Percentiles rank a stretch among this genome's conserved stretches.
Conservation (phyloP, 2,888 invertebrate genomes). For the Celastrina argiolus region DNA sequence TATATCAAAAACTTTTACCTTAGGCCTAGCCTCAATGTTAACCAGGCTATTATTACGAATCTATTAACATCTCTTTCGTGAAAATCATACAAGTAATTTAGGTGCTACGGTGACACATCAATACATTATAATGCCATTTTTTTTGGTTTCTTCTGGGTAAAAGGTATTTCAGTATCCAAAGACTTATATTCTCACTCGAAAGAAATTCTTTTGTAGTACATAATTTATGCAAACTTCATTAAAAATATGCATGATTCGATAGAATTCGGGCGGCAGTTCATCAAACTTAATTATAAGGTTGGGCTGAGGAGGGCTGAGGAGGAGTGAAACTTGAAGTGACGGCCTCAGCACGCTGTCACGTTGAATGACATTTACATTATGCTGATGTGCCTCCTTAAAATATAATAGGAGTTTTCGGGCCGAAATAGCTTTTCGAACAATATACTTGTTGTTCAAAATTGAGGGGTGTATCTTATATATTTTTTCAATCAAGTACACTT, state of each 20-base stretch:
- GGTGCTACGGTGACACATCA: no score
- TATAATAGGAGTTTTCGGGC: slow-evolving; percentile 7
- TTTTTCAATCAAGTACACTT: neutral
- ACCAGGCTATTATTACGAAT: no score
- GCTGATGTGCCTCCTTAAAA: slow-evolving; percentile 3
- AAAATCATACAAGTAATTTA: no score
- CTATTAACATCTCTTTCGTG: no score
- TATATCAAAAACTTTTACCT: no score
- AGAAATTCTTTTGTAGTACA: neutral
- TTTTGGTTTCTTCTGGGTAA: no score
- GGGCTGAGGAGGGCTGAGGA: neutral
- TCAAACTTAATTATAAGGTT: slow-evolving; percentile 20
- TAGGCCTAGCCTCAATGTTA: no score
- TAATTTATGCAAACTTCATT: slow-evolving; percentile 2
- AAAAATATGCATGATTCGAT: slow-evolving; percentile 1
- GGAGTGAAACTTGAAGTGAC: slow-evolving; percentile 11
- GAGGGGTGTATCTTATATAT: neutral
- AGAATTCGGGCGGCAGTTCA: slow-evolving; percentile 11
- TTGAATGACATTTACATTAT: slow-evolving; percentile 19
- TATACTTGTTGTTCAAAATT: neutral
- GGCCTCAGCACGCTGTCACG: slow-evolving; percentile 6
- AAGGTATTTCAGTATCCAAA: neutral
- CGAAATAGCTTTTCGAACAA: slow-evolving; percentile 5
- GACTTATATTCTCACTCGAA: neutral
- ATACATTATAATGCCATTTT: no score